Evolutionary conservation across 35 echinoderm and acorn worm genomes (phyloP).

Genomic region (Heliocidaris tuberculata): DNA sequence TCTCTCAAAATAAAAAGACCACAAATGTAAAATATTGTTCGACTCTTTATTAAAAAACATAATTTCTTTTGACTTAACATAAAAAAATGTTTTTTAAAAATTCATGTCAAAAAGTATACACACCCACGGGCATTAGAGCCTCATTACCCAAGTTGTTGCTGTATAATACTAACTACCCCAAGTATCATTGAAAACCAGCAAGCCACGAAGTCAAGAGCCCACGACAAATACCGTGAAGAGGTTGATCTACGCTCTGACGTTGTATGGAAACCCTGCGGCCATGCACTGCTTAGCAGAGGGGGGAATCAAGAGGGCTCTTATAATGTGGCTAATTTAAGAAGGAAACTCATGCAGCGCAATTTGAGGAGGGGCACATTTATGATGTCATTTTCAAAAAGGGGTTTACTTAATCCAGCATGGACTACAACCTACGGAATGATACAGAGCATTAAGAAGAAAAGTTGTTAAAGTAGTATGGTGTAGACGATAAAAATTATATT

Average conservation of each 20-base stretch:
- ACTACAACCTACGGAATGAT: no score
- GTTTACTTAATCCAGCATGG: not conserved
- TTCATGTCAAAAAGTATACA: not conserved
- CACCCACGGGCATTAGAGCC: not conserved
- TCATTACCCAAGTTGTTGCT: not conserved
- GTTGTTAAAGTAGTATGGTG: no score
- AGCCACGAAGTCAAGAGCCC: conserved; percentile 29
- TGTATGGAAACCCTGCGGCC: not conserved
- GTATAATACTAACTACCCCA: conserved; percentile 1
- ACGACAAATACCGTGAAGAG: conserved; percentile 27
- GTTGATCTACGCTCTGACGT: conserved; percentile 20
- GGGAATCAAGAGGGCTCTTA: conserved; percentile 29
- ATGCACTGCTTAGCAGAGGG: not conserved
- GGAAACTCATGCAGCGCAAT: not conserved
- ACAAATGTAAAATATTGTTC: not conserved
- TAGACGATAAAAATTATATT: no score
- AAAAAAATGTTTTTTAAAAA: no score
- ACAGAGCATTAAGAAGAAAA: no score
- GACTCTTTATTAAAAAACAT: no score
- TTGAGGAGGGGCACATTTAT: conserved; percentile 26
- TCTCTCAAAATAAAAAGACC: not conserved
- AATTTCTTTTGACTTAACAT: no score
- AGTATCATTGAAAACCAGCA: conserved; percentile 28
- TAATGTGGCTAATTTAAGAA: conserved; percentile 30
- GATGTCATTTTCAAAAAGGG: not conserved